phyloP scores from a whole-genome alignment of 2,113 vertebrate species.

The Lipophrys pholis region DNA sequence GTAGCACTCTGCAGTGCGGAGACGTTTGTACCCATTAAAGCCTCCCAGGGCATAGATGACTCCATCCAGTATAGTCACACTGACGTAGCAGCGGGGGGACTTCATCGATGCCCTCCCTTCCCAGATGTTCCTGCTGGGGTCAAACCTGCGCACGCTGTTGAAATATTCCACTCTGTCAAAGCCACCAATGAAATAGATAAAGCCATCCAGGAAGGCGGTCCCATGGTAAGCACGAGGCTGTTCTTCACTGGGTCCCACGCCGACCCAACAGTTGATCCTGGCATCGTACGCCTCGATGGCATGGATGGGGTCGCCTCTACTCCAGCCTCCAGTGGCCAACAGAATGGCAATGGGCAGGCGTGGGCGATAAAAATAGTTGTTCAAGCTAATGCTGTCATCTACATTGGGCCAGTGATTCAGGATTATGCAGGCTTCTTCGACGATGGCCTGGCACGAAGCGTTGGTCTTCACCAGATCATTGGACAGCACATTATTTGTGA shows the following conservation, averaged over 20 bases:
- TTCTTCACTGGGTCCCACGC: not conserved
- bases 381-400: not conserved
- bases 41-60: conserved; percentile 67
- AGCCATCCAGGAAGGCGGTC: conserved; percentile 23
- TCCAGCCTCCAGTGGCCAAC: conserved; percentile 59
- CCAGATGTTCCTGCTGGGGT: conserved; percentile 38
- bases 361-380: not conserved
- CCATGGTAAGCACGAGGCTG: conserved; percentile 44
- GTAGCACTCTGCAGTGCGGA: conserved; percentile 57
- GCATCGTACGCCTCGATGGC: conserved; percentile 22
- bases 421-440: not conserved
- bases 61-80: conserved; percentile 40
- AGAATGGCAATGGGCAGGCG: conserved; percentile 54
- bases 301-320: not conserved
- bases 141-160: conserved; percentile 32
- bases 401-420: rapidly evolving
- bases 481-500: not conserved
- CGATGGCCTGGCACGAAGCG: not conserved
- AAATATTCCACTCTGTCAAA: conserved; percentile 17
- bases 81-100: conserved; percentile 50
- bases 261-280: conserved; percentile 24
- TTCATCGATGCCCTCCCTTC: conserved; percentile 47
- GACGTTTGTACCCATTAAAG: not conserved
- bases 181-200: conserved; percentile 60
- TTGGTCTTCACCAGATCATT: conserved; percentile 29